Base-by-base conservation (phyloP, 2,888 invertebrate genomes). In the Cephus spinipes region DNA sequence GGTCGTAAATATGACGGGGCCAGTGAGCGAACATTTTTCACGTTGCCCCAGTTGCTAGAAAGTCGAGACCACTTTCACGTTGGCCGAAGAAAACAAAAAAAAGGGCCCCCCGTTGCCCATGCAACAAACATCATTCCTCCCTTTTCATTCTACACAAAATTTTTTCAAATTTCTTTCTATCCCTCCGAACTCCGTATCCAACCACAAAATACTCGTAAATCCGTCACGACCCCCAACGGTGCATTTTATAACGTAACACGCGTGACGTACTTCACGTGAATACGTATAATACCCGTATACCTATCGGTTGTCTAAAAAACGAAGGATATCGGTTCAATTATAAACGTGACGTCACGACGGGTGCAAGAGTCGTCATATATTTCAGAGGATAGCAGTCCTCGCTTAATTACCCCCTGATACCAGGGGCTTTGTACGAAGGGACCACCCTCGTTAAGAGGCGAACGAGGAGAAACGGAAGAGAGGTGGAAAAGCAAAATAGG, bases 331-430 rank as follows among this genome's bases (percentile, higher is more conserved):
- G 9, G 23, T 55, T 15, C 40, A 40, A 40, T 15, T 15, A 15
- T 2, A 55, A 55, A 55, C 55, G 55, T 55, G 55, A 55, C 55
- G 55, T 55, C 55, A 55, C 23, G 55, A 55, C 23, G 9, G 23
- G 9, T 55, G 2, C 23, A 23, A 9, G 6, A 55, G 23, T 55
- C 55, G 0, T 23, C 23, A 23, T 15, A 15, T 23, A 55, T 55
- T 30, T 11, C 15, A 12, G 69, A 11, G 30, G 6, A 69, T 32
- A 71, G 23, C 71, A 33, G 71, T 71, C 71, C 3, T 77, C 73
- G 79, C 79, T 78, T 79, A 80, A 79, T 78, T 79, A 81, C 78
- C 80, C 80, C 81, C 76, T 78, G 80, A 81, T 80, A 76, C 76
- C 75, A 55, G 9, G 36, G 77, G 78, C 80, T 81, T 82, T 80